phyloP scores from a whole-genome alignment of 1,140 invertebrate genomes.

The Dinoponera quadriceps region DNA sequence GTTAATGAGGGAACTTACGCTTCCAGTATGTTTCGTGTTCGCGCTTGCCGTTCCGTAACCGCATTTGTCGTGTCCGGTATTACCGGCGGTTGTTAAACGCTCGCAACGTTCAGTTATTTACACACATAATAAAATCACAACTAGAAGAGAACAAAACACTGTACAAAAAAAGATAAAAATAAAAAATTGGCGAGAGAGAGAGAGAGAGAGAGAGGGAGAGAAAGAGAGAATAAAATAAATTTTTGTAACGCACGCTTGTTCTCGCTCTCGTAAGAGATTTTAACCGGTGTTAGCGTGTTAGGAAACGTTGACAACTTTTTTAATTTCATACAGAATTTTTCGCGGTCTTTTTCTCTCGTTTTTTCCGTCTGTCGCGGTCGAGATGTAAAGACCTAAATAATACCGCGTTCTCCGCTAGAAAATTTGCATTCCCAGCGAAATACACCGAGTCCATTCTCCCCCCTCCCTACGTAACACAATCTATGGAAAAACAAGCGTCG shows the following conservation, averaged over 20 bases:
- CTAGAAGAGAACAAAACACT: background rate
- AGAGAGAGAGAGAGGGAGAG: background rate
- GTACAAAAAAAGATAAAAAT: too few species aligned
- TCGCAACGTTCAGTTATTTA: constrained; percentile 24
- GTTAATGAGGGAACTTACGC: constrained; percentile 37
- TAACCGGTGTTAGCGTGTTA: constrained; percentile 7
- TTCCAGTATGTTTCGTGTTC: background rate
- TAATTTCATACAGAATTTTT: constrained; percentile 56
- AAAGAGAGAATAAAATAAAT: constrained; percentile 48
- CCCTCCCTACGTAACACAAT: background rate
- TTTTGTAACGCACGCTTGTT: background rate
- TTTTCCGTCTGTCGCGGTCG: constrained; percentile 31
- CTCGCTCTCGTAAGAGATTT: constrained; percentile 23
- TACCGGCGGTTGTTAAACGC: background rate
- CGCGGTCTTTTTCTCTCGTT: constrained; percentile 26
- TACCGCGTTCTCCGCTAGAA: background rate
- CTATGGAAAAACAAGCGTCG: constrained; percentile 15
- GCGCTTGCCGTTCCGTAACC: constrained; percentile 1
- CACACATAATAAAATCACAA: constrained; percentile 3
- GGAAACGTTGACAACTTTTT: constrained; percentile 55
- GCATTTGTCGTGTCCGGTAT: background rate
- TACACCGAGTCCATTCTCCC: constrained; percentile 4
- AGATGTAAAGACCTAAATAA: constrained; percentile 53
- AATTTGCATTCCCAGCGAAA: constrained; percentile 51
- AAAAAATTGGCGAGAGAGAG: too few species aligned